Conservation (phyloP, 2,113 vertebrate genomes). For the Aix galericulata region DNA sequence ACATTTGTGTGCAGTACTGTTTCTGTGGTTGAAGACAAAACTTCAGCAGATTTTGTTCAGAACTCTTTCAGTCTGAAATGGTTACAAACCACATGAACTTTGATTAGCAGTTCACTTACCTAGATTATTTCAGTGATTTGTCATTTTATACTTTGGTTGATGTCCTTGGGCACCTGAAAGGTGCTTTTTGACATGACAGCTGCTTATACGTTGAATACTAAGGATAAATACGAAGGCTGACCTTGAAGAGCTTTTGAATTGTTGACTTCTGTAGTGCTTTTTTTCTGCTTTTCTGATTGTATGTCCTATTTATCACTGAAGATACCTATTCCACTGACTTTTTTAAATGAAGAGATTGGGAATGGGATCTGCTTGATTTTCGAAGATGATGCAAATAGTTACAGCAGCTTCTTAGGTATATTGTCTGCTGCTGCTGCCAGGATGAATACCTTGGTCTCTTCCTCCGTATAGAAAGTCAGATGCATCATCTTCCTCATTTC, state of each 20-base stretch:
- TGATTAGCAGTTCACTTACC: background rate
- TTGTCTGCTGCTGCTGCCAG: background rate
- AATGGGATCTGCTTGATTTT: background rate
- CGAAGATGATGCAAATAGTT: background rate
- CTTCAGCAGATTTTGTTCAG: background rate
- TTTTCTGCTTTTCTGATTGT: background rate
- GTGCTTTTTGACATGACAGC: background rate
- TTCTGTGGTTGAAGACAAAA: background rate
- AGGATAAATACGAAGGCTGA: background rate
- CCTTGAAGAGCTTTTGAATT: background rate
- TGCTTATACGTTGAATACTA: background rate
- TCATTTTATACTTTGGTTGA: background rate
- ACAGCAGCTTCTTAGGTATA: background rate
- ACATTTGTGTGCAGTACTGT: rapidly evolving
- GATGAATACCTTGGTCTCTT: background rate
- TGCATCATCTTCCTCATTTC: background rate
- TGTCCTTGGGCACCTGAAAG: background rate
- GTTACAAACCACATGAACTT: rapidly evolving
- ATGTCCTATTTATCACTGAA: background rate
- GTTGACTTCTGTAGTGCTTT: background rate
- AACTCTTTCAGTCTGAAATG: background rate
- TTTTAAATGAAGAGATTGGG: background rate
- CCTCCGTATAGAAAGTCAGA: background rate
- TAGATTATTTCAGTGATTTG: background rate
- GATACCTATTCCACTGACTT: background rate